Conservation (phyloP, 2,797 vertebrate genomes). For the Selene dorsalis region DNA sequence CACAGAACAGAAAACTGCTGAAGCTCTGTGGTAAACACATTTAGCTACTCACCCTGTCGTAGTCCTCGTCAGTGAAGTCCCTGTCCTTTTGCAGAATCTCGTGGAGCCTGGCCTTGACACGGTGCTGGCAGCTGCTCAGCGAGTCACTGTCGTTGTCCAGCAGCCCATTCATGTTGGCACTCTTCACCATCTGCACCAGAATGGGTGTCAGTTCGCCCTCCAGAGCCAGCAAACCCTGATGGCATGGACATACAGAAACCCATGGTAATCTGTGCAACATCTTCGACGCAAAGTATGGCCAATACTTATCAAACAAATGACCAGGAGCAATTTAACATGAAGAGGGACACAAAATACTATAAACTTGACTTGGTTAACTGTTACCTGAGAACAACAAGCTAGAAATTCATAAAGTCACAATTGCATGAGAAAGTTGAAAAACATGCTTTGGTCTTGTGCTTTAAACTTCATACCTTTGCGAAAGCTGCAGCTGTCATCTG, state of each 20-base stretch:
- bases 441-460: background rate
- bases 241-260: conserved; percentile 16
- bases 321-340: background rate
- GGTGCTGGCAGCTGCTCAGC: conserved; percentile 95
- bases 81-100: conserved; percentile 96
- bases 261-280: background rate
- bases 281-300: background rate
- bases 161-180: conserved; percentile 99
- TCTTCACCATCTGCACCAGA: conserved; percentile 99
- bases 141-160: conserved; percentile 97
- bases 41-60: conserved; percentile 86
- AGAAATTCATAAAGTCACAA: background rate
- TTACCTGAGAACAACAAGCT: background rate
- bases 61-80: conserved; percentile 91
- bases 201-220: conserved; percentile 98
- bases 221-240: conserved; percentile 93
- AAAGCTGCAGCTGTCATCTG: conserved; percentile 99
- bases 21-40: background rate
- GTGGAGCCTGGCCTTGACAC: conserved; percentile 93
- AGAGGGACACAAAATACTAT: background rate
- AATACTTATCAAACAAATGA: background rate
- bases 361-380: background rate
- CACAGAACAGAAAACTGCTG: background rate
- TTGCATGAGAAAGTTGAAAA: background rate
- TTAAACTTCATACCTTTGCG: conserved; percentile 88